These are phyloP conservation scores for Sinodicranocentrus sp. DNA, from an alignment of 2,888 invertebrate species.

Conservation along the genomic window DNA sequence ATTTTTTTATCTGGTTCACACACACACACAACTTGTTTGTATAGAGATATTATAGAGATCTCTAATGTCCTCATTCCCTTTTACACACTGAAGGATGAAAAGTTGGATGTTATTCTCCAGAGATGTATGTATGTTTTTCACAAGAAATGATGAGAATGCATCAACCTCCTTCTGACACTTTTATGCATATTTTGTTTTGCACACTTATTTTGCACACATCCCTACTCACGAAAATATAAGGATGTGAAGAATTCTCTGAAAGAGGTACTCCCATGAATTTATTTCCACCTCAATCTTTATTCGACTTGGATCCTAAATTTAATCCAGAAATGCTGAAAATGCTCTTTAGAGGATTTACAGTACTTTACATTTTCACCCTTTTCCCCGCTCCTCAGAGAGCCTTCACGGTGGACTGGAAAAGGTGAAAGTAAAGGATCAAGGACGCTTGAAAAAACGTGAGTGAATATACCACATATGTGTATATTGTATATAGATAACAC, in stretches of 20 bases:
- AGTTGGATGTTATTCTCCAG: constrained; percentile 38
- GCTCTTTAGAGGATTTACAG: constrained; percentile 14
- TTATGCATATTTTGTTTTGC: constrained; percentile 62
- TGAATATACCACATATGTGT: too few relatives aligned
- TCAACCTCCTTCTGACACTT: constrained; percentile 60
- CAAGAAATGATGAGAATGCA: constrained; percentile 60
- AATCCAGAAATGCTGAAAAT: constrained; percentile 28
- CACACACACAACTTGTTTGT: too few relatives aligned
- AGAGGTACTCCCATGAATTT: not conserved
- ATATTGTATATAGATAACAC: too few relatives aligned
- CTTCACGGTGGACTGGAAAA: not conserved
- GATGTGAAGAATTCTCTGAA: not conserved
- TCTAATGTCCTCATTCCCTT: constrained; percentile 49
- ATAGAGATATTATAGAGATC: not conserved
- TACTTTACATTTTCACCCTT: not conserved
- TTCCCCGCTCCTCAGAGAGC: not conserved
- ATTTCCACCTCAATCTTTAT: constrained; percentile 25
- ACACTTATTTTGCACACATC: constrained; percentile 9
- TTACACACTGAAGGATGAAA: constrained; percentile 42
- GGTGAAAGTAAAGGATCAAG: constrained; percentile 6
- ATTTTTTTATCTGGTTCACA: constrained; percentile 33
- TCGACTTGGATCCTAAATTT: constrained; percentile 51
- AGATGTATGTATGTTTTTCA: constrained; percentile 17
- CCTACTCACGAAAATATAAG: not conserved
- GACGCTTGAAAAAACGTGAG: constrained; percentile 1